Percentiles rank a stretch among this genome's conserved stretches.
Evolutionary conservation across 2,888 invertebrate species (phyloP).

Genomic region (Byasa hedistus): DNA sequence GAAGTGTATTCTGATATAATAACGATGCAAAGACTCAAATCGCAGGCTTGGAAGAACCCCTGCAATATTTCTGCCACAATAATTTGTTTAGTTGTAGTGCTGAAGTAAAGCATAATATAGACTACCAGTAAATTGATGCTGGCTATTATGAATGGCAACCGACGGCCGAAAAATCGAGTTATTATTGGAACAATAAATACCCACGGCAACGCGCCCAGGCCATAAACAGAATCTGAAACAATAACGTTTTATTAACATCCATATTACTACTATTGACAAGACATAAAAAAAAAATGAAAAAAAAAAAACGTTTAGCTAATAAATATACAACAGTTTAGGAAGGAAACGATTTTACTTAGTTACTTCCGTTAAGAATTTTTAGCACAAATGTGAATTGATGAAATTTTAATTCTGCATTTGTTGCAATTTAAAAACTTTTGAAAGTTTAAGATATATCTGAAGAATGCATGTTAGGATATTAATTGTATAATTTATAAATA

Average conservation of each 20-base stretch:
- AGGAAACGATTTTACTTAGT: no score
- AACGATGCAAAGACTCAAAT: slow-evolving; percentile 30
- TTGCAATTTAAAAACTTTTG: no score
- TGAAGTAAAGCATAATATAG: slow-evolving; percentile 48
- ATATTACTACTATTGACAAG: no score
- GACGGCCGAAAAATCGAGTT: slow-evolving; percentile 40
- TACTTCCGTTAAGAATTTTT: no score
- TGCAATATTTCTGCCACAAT: slow-evolving; percentile 49
- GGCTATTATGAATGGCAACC: slow-evolving; percentile 33
- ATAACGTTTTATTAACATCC: background rate
- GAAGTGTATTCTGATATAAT: slow-evolving; percentile 51
- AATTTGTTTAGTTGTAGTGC: slow-evolving; percentile 43
- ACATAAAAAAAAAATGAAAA: no score
- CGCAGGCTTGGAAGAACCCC: slow-evolving; percentile 33
- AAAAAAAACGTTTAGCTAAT: no score
- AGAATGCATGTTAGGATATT: no score
- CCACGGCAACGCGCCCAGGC: slow-evolving; percentile 40
- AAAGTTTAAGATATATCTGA: no score
- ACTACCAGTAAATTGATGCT: slow-evolving; percentile 38
- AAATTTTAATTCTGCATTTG: no score
- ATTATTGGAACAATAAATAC: slow-evolving; percentile 37
- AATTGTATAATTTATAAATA: no score
- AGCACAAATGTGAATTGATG: no score
- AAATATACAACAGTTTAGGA: no score
- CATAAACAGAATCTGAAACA: slow-evolving; percentile 37